phyloP scores from a whole-genome alignment of 2,888 invertebrate species.

The Therioaphis trifolii region DNA sequence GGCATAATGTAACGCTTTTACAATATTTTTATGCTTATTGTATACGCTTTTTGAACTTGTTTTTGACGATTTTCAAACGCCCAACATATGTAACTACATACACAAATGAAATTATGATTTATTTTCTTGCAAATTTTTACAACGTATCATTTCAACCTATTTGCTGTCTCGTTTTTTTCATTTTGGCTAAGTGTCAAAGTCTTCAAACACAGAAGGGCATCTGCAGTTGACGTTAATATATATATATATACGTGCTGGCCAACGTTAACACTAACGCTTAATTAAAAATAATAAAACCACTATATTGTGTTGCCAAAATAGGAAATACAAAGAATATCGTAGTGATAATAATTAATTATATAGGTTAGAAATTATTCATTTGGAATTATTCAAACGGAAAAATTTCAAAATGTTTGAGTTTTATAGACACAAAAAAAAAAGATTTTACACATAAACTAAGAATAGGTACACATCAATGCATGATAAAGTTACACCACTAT shows the following conservation, averaged over 20 bases:
- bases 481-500: too few relatives aligned
- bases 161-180: neutral
- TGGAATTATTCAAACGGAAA: neutral
- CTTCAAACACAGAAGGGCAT: constrained; percentile 27
- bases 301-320: constrained; percentile 40
- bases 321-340: neutral
- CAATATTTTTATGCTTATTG: neutral
- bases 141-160: neutral
- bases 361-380: neutral
- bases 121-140: neutral
- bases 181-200: constrained; percentile 52
- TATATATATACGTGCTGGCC: neutral
- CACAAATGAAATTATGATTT: neutral
- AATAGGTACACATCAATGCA: too few relatives aligned
- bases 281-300: constrained; percentile 20
- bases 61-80: neutral
- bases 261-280: constrained; percentile 54
- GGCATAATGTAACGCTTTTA: neutral
- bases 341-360: neutral
- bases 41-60: constrained; percentile 14
- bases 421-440: too few relatives aligned
- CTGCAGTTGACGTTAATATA: constrained; percentile 21
- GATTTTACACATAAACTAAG: too few relatives aligned
- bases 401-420: neutral
- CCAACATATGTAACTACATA: too few relatives aligned